Evolutionary conservation across 2,113 vertebrate genomes (phyloP).

Genomic region (Oreochromis niloticus): DNA sequence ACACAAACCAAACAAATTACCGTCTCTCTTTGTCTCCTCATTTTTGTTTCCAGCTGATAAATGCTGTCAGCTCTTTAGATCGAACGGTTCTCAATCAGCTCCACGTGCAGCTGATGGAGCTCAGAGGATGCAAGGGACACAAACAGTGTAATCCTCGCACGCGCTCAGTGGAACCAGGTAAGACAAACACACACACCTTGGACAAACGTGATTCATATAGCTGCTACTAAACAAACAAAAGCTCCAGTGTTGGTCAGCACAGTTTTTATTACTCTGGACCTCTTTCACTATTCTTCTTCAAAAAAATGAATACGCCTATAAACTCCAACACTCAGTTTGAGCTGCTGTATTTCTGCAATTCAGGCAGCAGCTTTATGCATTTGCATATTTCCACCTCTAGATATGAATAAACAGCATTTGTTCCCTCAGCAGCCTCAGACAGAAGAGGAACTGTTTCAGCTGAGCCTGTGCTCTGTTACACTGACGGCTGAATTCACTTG

Average conservation of each 20-base stretch:
- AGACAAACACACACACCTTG: not conserved
- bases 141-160: conserved; percentile 83
- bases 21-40: not conserved
- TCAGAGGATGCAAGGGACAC: conserved; percentile 87
- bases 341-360: not conserved
- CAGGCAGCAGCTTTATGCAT: not conserved
- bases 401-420: not conserved
- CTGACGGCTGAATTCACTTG: not conserved
- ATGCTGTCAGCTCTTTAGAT: conserved; percentile 85
- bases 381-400: not conserved
- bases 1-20: not conserved
- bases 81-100: conserved; percentile 85
- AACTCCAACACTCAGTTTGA: not conserved
- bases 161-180: conserved; percentile 86
- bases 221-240: not conserved
- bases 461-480: not conserved
- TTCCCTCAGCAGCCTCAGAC: not conserved
- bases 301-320: not conserved
- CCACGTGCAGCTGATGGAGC: conserved; percentile 91
- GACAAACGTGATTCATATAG: not conserved
- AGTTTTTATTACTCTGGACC: rapidly evolving
- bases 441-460: not conserved
- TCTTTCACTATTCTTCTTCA: rapidly evolving
- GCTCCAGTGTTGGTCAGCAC: not conserved
- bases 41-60: conserved; percentile 77